Evolutionary conservation across 2,113 vertebrate genomes (phyloP), one percentile per base, ranked within the genome.

Genomic region (Cairina moschata): DNA sequence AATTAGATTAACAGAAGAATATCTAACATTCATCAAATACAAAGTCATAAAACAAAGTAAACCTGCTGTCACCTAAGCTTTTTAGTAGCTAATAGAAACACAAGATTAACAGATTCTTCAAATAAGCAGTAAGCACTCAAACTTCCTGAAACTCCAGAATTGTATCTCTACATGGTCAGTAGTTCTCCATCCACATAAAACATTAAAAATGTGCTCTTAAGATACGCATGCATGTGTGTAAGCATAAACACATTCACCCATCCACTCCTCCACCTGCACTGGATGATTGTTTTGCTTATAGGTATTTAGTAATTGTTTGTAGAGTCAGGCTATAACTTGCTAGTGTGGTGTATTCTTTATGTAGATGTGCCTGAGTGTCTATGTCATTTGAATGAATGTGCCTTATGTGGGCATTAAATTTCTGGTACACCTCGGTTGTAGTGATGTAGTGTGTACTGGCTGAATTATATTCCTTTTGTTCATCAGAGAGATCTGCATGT

Each of bases 1-100:
- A 96, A 73, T 68, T 73, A 31, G 32, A 44, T 59, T 87, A n/a
- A 31, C 28, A 68, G n/a, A 89, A 95, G 88, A 94, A 73, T 16
- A 48, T 40, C 71, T 42, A 76, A 74, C 6, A 6, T 63, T 89
- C 42, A 21, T 82, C 29, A 29, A 68, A 48, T 31, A 17, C 22
- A 29, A 54, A 83, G 60, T 42, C 32, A 75, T 73, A 78, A 76
- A 92, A 46, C 5, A 79, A 88, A 55, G 7, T 59, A 89, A 87
- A 78, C 10, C 3, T 58, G 10, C 9, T 67, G 18, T 83, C 32
- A 18, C 71, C 18, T 83, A 22, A 68, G 32, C 9, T 58, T 91
- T 67, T 60, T 79, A 91, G n/a, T 66, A 22, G 3, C 16, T 94
- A 50, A 66, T 21, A 80, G 36, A 91, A 92, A 55, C 5, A 72